Conservation (phyloP, 2,888 invertebrate species). For the Altica lythri region DNA sequence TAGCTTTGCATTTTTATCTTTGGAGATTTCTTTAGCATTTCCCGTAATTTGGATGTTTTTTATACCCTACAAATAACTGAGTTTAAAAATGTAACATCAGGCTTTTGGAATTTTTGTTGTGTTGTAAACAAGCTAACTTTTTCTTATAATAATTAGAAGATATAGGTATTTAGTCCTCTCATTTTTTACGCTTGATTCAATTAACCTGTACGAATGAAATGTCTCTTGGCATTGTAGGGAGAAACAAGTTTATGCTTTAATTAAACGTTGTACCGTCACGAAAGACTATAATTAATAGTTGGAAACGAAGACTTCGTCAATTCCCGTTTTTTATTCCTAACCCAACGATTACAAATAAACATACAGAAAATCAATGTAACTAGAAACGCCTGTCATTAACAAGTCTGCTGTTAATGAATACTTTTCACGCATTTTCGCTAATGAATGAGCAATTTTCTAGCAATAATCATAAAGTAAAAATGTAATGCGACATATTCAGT, state of each 20-base stretch:
- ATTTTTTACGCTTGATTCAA: too few species aligned
- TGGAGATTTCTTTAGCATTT: too few species aligned
- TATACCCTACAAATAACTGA: too few species aligned
- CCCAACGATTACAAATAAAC: slow-evolving; percentile 7
- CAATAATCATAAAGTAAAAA: slow-evolving; percentile 1
- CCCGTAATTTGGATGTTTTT: too few species aligned
- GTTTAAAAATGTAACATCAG: too few species aligned
- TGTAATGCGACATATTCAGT: neutral
- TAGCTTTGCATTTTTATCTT: too few species aligned
- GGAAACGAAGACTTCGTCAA: slow-evolving; percentile 1
- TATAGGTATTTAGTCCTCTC: too few species aligned
- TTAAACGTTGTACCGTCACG: slow-evolving; percentile 6
- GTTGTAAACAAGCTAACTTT: too few species aligned
- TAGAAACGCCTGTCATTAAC: slow-evolving; percentile 10
- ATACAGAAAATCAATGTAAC: slow-evolving; percentile 5
- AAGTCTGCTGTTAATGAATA: slow-evolving; percentile 8
- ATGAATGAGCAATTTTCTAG: slow-evolving; percentile 2
- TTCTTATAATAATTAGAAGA: too few species aligned
- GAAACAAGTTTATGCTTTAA: slow-evolving; percentile 1
- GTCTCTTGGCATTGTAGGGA: neutral
- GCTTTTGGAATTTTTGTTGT: too few species aligned
- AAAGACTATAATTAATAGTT: slow-evolving; percentile 12
- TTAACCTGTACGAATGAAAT: slow-evolving; percentile 10
- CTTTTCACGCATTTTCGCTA: neutral
- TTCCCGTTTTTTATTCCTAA: too few species aligned